A percentile compares a stretch with the other conserved stretches of the same genome.
Evolutionary conservation across 2,113 vertebrate genomes (phyloP).

Genomic region (Cyprinodon variegatus): DNA sequence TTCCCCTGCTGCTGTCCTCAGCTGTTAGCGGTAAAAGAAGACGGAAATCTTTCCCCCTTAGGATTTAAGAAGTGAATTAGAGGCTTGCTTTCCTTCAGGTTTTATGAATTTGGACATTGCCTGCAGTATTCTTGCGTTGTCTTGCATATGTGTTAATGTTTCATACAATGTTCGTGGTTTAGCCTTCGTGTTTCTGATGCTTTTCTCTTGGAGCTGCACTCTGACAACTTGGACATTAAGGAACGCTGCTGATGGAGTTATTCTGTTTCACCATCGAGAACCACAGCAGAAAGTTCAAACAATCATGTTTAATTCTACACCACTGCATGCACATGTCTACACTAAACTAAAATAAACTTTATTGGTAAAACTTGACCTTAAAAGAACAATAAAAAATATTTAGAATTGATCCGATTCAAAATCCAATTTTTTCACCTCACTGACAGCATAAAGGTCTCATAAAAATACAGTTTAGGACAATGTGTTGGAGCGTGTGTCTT

Average conservation of each 20-base stretch:
- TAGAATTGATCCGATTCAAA: background rate
- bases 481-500: too few species aligned
- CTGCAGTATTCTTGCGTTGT: conserved; percentile 37
- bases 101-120: conserved; percentile 27
- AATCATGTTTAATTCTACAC: background rate
- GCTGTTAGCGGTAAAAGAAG: conserved; percentile 47
- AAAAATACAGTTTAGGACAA: conserved; percentile 20
- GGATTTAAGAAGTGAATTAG: conserved; percentile 22
- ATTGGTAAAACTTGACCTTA: background rate
- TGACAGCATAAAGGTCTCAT: conserved; percentile 46
- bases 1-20: conserved; percentile 21
- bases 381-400: background rate
- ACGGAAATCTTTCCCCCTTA: conserved; percentile 18
- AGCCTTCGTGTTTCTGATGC: background rate
- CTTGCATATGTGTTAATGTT: conserved; percentile 41
- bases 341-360: background rate
- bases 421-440: conserved; percentile 23
- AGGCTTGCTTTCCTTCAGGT: conserved; percentile 24
- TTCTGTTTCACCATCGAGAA: background rate
- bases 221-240: background rate
- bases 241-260: background rate
- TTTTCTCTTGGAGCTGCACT: background rate
- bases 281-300: background rate
- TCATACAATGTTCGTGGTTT: conserved; percentile 36
- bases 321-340: background rate